Evolutionary conservation across 2,113 vertebrate genomes (phyloP), one percentile per base, ranked within the genome.

Genomic region (Urocolius indicus): DNA sequence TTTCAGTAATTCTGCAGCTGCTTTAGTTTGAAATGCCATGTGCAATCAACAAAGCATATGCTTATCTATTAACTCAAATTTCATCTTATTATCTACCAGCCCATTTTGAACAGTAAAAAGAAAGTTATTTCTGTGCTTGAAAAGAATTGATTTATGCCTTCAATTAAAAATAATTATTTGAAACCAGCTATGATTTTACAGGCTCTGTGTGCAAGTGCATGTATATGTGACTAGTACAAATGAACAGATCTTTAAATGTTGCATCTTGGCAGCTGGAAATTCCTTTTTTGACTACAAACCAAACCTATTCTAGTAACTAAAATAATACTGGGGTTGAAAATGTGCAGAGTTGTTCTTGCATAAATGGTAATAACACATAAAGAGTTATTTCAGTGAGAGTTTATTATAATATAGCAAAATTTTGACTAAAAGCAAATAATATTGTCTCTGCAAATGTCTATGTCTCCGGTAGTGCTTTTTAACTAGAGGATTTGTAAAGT

Each of bases 91-190:
- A 91, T 43, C 41, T 63, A 58, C 41, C 49, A 89, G n/a, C 4
- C 10, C 17, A 82, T 79, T 88, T 58, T 61, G 71, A 87, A 85
- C 21, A 71, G 32, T 6, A 55, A 90, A 95, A 87, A 80, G 22
- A 54, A 94, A 84, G 26, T 14, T 74, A 75, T 74, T 90, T 86
- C 75, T 93, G n/a, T 63, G 62, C 55, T 83, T 91, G 72, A 79
- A 89, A 91, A 82, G 17, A 89, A 84, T 48, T 87, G 51, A 83
- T 95, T 94, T 84, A 87, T 93, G 18, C 16, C 93, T 95, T 91
- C 84, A 96, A 90, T 88, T 95, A 93, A 83, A 95, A 90, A 46
- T 58, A 84, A 87, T 89, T 78, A 57, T 87, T 94, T 57, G 23
- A 67, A 95, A 87, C 8, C 5, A 16, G 9, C 29, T 73, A 34